These are phyloP conservation scores for Sebastes taczanowskii DNA, from an alignment of 2,797 vertebrate genomes.

Conservation along the genomic window DNA sequence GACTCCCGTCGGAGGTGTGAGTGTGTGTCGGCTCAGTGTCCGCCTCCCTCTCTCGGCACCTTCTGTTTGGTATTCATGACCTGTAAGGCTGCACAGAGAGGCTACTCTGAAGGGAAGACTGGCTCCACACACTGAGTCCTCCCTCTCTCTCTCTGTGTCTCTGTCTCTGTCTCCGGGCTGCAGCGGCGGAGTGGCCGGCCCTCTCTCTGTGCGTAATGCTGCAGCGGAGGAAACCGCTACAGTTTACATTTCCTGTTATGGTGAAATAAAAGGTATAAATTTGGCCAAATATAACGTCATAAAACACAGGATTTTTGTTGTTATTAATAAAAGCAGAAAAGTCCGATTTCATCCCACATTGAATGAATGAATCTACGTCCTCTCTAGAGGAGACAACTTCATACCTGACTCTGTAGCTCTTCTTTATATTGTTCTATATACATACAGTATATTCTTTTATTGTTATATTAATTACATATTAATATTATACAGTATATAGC, in stretches of 20 bases:
- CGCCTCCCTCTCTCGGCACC: slow-evolving; percentile 19
- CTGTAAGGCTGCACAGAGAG: slow-evolving; percentile 53
- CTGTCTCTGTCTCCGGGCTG: not conserved
- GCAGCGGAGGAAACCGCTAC: not conserved
- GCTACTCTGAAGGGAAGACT: slow-evolving; percentile 64
- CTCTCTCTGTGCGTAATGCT: slow-evolving; percentile 37
- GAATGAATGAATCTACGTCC: too few species aligned
- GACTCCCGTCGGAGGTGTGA: too few species aligned
- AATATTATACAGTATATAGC: too few species aligned
- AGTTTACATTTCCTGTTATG: not conserved
- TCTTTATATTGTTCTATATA: too few species aligned
- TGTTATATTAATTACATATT: too few species aligned
- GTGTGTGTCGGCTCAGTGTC: slow-evolving; percentile 3
- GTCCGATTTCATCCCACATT: not conserved
- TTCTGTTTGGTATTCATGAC: slow-evolving; percentile 74
- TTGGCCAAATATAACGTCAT: not conserved
- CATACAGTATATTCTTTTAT: too few species aligned
- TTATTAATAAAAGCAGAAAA: not conserved
- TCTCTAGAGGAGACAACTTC: too few species aligned
- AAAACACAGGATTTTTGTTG: fast-evolving
- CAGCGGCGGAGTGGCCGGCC: not conserved
- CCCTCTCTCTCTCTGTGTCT: not conserved
- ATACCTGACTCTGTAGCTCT: too few species aligned
- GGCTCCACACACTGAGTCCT: slow-evolving; percentile 44
- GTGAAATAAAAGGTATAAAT: not conserved